Evolutionary conservation across 2,113 vertebrate species (phyloP), one percentile per base, ranked within the genome.

Genomic region (Malurus cyaneus): DNA sequence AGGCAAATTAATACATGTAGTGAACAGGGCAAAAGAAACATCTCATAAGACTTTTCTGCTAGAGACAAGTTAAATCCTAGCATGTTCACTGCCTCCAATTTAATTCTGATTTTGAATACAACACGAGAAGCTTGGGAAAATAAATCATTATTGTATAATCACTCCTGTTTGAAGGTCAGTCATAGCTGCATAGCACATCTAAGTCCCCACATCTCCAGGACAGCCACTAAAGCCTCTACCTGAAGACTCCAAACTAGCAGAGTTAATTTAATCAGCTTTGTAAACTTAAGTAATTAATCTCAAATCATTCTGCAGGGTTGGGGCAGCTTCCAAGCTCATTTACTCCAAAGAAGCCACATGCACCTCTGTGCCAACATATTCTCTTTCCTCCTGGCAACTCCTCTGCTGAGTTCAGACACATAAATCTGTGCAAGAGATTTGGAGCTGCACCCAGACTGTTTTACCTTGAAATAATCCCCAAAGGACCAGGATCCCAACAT

Each of bases 401-500:
- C 31, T 70, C 56, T 59, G 77, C 64, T 73, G 62, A 80, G 39
- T 32, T 66, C 54, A 61, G 23, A 66, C 0, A 0, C 12, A 21
- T 12, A 74, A 54, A 18, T 49, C 20, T 9, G 14, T 1, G 1
- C 36, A 70, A 23, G 23, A 42, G 26, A 70, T 46, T 76, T 32
- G 49, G 69, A 70, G 47, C 24, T 80, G 81, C 53, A 32, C 6
- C 14, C 29, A 56, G 72, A 34, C 32, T 86, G 14, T 8, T 74
- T 94, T 98, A 99, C 99, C 99, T 99, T 99, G 87, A 99, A 99
- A 92, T 99, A 99, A 97, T 99, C 99, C 29, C 99, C 99, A 72
- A 99, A 99, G 81, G 99, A 99, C 99, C 99, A 99, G 82, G 99
- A 99, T 6, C 99, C 99, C 97, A 99, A 76, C 99, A 99, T 99